These are phyloP conservation scores for Ianthella basta DNA, from an alignment of 37 sponge, comb jelly and placozoan species.

Conservation along the genomic window DNA sequence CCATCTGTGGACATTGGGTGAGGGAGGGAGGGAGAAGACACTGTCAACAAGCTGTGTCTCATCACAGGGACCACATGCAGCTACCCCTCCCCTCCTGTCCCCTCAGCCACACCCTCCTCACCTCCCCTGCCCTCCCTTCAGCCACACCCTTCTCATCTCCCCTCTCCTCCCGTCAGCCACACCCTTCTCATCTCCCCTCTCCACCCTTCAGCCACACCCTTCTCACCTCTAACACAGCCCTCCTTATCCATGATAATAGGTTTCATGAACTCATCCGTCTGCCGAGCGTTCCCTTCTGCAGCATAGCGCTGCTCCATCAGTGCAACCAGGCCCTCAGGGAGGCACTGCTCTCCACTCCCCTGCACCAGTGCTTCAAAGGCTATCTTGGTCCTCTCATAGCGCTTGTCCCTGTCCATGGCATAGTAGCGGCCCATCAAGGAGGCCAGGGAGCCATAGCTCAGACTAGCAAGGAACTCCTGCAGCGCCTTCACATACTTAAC, in stretches of 20 bases:
- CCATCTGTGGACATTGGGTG: conserved; percentile 53
- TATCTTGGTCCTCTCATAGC: conserved; percentile 88
- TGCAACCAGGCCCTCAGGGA: conserved; percentile 40
- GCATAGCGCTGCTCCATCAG: conserved; percentile 77
- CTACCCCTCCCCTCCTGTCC: no score
- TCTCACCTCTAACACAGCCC: conserved; percentile 74
- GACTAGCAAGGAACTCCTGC: conserved; percentile 47
- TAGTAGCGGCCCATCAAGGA: conserved; percentile 95
- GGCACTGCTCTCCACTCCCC: conserved; percentile 72
- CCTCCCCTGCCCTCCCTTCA: conserved; percentile 77
- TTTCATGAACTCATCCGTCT: conserved; percentile 96
- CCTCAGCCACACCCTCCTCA: conserved; percentile 16
- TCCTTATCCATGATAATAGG: conserved; percentile 85
- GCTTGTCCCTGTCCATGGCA: conserved; percentile 98
- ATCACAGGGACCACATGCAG: no score
- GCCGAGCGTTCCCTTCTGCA: conserved; percentile 50
- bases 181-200: background rate
- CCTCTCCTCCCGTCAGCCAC: no score
- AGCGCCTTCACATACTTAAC: conserved; percentile 74
- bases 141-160: conserved; percentile 44
- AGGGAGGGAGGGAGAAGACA: background rate
- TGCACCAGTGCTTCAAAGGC: conserved; percentile 91
- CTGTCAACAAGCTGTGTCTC: background rate
- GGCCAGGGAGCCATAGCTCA: conserved; percentile 81
- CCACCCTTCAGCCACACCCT: no score